Evolutionary conservation across 2,888 invertebrate genomes (phyloP).

Genomic region (Himalopsyche anomala): DNA sequence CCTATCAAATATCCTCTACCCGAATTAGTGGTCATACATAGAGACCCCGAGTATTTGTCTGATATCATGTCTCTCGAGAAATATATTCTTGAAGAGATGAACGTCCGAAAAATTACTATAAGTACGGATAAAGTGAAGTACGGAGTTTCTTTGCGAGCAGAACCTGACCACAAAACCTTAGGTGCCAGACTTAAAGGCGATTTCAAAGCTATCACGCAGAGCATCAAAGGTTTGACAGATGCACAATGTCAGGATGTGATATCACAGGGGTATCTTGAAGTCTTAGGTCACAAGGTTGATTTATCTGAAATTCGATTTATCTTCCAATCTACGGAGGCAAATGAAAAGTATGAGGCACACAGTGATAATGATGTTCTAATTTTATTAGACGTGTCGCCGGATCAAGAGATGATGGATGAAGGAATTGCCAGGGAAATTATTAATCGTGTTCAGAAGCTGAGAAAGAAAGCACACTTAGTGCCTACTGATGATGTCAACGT

Average conservation of each 20-base stretch:
- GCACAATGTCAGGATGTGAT: conserved; percentile 87
- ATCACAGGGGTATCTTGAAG: conserved; percentile 81
- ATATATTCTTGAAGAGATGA: conserved; percentile 95
- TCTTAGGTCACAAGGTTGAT: conserved; percentile 86
- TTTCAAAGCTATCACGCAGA: conserved; percentile 90
- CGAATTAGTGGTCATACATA: conserved; percentile 96
- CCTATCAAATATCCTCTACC: conserved; percentile 98
- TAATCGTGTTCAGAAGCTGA: conserved; percentile 95
- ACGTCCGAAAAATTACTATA: conserved; percentile 89
- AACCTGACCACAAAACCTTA: conserved; percentile 95
- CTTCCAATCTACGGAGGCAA: conserved; percentile 82
- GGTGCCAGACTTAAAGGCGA: conserved; percentile 93
- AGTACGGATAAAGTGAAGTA: conserved; percentile 95
- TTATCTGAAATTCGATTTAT: conserved; percentile 89
- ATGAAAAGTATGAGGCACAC: conserved; percentile 90
- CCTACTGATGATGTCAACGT: conserved; percentile 94
- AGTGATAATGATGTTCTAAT: conserved; percentile 94
- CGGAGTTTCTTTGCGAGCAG: conserved; percentile 92
- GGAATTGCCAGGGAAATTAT: conserved; percentile 97
- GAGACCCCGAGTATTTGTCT: conserved; percentile 84
- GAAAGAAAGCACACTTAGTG: conserved; percentile 95
- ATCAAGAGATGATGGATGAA: conserved; percentile 94
- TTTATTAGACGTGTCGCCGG: conserved; percentile 91
- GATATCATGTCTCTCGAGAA: conserved; percentile 87
- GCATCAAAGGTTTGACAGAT: conserved; percentile 87